These are phyloP conservation scores for Grus americana DNA, from an alignment of 2,113 vertebrate genomes.

Conservation along the genomic window DNA sequence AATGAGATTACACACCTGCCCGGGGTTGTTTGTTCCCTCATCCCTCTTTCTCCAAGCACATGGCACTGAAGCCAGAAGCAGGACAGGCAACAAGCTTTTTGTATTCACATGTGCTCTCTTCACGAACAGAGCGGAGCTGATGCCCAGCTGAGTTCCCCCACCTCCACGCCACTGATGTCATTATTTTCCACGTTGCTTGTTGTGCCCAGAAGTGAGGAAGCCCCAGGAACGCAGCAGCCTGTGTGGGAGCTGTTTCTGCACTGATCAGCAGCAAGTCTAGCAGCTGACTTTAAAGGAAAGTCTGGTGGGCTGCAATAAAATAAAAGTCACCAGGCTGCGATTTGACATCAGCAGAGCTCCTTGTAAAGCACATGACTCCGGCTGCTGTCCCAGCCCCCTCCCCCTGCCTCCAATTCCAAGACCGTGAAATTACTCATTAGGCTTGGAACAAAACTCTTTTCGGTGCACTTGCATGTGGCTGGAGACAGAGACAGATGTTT, in stretches of 20 bases:
- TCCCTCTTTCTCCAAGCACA: neutral
- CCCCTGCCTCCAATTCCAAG: neutral
- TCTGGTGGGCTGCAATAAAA: constrained; percentile 13
- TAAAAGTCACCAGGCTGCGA: neutral
- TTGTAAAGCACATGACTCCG: neutral
- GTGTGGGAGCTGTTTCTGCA: neutral
- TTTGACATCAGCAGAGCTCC: neutral
- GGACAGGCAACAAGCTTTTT: neutral
- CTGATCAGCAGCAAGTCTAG: neutral
- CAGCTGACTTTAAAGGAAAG: constrained; percentile 10
- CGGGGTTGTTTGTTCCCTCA: neutral
- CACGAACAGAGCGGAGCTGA: neutral
- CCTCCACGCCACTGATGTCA: constrained; percentile 3
- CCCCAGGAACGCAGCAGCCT: neutral
- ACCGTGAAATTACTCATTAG: constrained; percentile 58
- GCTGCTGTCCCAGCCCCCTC: constrained; percentile 7
- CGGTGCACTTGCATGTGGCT: constrained; percentile 37
- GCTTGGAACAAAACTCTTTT: constrained; percentile 46
- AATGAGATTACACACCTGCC: neutral
- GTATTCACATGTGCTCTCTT: neutral
- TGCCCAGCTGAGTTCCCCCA: neutral
- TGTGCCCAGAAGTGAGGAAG: neutral
- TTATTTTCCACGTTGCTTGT: constrained; percentile 2
- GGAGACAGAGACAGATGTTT: constrained; percentile 55
- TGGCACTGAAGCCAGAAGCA: neutral